phyloP scores from a whole-genome alignment of 2,888 invertebrate species.

The Mythimna lalbum region DNA sequence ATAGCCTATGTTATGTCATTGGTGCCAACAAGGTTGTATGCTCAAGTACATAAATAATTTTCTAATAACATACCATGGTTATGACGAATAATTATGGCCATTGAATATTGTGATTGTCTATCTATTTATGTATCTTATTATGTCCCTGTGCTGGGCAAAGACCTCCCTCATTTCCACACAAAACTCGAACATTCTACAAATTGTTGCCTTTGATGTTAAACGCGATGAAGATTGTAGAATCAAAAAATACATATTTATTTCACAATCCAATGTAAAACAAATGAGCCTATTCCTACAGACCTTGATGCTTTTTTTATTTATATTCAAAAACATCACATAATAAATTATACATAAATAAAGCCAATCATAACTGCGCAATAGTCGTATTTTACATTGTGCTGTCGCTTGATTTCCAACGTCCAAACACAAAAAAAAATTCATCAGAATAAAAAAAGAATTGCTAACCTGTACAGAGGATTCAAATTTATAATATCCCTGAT shows the following conservation, averaged over 20 bases:
- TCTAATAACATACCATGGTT: slow-evolving; percentile 3
- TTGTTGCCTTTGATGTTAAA: neutral
- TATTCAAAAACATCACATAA: neutral
- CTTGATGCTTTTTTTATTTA: neutral
- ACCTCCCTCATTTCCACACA: neutral
- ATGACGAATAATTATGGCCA: neutral
- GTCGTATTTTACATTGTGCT: neutral
- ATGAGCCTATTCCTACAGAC: neutral
- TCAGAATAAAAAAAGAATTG: neutral
- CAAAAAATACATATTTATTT: no score
- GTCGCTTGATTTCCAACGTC: neutral
- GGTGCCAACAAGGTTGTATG: neutral
- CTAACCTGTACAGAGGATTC: slow-evolving; percentile 97
- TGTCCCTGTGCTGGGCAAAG: neutral
- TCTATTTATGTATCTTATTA: neutral
- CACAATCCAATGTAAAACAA: neutral
- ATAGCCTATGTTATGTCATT: neutral
- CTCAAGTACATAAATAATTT: slow-evolving; percentile 23
- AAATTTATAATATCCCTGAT: slow-evolving; percentile 99
- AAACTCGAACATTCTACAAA: neutral
- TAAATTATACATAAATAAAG: no score
- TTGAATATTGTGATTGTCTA: neutral
- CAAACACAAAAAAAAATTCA: neutral
- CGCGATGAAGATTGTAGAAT: no score
- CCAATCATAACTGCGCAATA: no score